Evolutionary conservation across 2,797 vertebrate genomes (phyloP).

Genomic region (Heliangelus exortis): DNA sequence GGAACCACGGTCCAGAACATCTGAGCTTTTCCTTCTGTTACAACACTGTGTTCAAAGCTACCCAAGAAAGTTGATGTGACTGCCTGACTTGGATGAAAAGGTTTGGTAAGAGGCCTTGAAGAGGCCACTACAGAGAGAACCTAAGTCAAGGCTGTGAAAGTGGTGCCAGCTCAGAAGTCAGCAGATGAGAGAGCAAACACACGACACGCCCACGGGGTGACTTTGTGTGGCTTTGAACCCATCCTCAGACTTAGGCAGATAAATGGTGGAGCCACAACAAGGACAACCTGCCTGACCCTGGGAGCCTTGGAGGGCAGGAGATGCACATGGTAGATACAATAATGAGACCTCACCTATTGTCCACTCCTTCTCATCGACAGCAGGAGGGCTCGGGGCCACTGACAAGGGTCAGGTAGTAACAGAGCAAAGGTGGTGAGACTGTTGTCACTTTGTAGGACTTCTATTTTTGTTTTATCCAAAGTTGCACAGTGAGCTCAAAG

Average conservation of each 20-base stretch:
- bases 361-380: neutral
- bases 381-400: fast-evolving
- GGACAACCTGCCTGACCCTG: slow-evolving; percentile 40
- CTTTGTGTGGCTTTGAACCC: neutral
- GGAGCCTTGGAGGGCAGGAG: neutral
- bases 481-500: neutral
- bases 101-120: slow-evolving; percentile 33
- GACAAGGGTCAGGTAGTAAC: neutral
- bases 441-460: neutral
- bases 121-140: slow-evolving; percentile 40
- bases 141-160: neutral
- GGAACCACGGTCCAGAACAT: neutral
- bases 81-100: slow-evolving; percentile 29
- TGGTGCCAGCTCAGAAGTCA: neutral
- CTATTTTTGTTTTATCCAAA: neutral
- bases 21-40: neutral
- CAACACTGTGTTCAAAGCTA: neutral
- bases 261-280: neutral
- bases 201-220: fast-evolving
- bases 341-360: neutral
- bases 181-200: neutral
- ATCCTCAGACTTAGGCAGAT: neutral
- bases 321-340: fast-evolving
- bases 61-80: neutral
- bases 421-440: neutral